phyloP scores from a whole-genome alignment of 1,140 invertebrate genomes.

The Ceratosolen fusciceps region DNA sequence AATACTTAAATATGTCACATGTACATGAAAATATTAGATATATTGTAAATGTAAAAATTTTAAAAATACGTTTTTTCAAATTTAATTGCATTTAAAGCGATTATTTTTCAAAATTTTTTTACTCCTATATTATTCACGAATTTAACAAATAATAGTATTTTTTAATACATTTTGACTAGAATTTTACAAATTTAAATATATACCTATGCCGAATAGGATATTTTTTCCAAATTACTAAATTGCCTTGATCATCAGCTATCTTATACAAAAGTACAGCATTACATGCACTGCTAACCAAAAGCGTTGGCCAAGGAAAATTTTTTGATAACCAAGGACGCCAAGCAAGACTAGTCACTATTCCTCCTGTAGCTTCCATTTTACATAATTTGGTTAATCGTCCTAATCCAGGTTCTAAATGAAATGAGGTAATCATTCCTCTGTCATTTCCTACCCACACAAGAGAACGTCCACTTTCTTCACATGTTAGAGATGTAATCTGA shows the following conservation, averaged over 20 bases:
- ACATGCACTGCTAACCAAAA: conserved; percentile 84
- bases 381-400: conserved; percentile 82
- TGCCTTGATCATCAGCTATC: conserved; percentile 62
- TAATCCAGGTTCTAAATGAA: conserved; percentile 75
- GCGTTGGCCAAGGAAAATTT: conserved; percentile 81
- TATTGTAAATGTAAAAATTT: too few species aligned
- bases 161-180: background rate
- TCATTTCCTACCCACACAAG: conserved; percentile 89
- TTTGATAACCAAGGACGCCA: conserved; percentile 88
- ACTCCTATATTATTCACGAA: too few species aligned
- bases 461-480: conserved; percentile 79
- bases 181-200: conserved; percentile 29
- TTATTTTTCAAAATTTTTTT: too few species aligned
- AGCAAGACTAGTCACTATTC: conserved; percentile 82
- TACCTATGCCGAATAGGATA: conserved; percentile 73
- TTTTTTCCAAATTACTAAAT: conserved; percentile 62
- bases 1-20: background rate
- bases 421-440: conserved; percentile 74
- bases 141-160: background rate
- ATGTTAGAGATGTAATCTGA: conserved; percentile 77
- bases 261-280: conserved; percentile 80
- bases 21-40: too few species aligned
- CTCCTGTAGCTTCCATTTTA: conserved; percentile 75
- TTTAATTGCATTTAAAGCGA: too few species aligned
- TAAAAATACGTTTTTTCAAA: too few species aligned